Evolutionary conservation across 1,140 invertebrate genomes (phyloP), one percentile per base, ranked within the genome.

Genomic region (Leptoteleia sp.): DNA sequence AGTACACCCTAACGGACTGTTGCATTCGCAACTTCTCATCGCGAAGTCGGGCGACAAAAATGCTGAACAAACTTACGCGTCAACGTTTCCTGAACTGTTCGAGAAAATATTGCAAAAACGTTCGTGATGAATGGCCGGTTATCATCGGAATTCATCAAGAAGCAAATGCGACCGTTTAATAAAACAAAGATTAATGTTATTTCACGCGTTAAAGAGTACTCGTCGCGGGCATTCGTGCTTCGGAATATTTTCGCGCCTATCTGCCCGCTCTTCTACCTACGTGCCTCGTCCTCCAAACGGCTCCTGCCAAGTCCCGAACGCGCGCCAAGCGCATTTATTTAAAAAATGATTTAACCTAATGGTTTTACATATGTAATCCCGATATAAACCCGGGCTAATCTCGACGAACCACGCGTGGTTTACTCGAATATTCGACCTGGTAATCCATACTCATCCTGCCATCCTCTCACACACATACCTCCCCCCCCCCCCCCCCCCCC

Each of bases 291-390:
- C 55, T 52, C 43, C 43, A 25, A 16, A 19, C 50, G 40, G 16
- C 37, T 33, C 37, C 78, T 35, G 27, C 61, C n/a, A 67, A 59
- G 79, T 47, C 55, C 67, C 55, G 35, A 68, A 67, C 57, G 82
- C 65, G 50, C 62, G 70, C 52, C 59, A 35, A 16, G 75, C 50
- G 70, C 84, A 83, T 88, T 88, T 88, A 86, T 87, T 88, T 84
- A 84, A 88, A 88, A 89, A 88, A 89, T 89, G 88, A 89, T 89
- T 89, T 88, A 88, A 88, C 86, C 84, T 87, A 87, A 89, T 88
- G 88, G 87, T 86, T 89, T 86, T 88, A 89, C 88, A 87, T 86
- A 85, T 89, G 88, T 89, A 89, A 89, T 89, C 87, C 85, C 87
- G 84, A 89, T 89, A 88, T 86, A 89, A 88, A 86, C 83, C 87